Conservation (phyloP, 1,140 invertebrate genomes). For the Eurosta solidaginis region DNA sequence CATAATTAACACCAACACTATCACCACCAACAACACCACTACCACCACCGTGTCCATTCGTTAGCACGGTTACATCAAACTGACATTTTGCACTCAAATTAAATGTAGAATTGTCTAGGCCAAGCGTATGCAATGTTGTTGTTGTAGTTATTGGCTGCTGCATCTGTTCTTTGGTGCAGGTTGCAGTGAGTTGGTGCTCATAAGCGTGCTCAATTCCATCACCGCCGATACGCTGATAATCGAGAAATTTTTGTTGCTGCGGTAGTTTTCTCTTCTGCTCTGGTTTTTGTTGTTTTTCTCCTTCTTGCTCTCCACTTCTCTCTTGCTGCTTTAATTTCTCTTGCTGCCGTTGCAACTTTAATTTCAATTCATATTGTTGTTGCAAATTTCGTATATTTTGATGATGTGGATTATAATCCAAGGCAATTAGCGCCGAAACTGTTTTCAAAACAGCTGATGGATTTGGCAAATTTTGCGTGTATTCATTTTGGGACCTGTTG, state of each 20-base stretch:
- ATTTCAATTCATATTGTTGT: constrained; percentile 45
- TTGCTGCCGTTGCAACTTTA: constrained; percentile 40
- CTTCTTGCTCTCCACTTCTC: background rate
- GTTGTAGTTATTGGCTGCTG: no score
- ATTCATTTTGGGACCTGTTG: constrained; percentile 29
- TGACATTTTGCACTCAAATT: constrained; percentile 32
- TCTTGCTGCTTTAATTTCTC: constrained; percentile 35
- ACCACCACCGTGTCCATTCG: constrained; percentile 41
- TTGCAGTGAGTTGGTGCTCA: constrained; percentile 50
- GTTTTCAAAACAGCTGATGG: constrained; percentile 52
- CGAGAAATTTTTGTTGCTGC: background rate
- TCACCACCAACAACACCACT: constrained; percentile 37
- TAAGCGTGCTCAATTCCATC: constrained; percentile 34
- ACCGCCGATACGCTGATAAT: background rate
- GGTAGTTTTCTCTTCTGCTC: background rate
- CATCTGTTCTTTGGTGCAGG: constrained; percentile 59
- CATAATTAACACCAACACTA: constrained; percentile 17
- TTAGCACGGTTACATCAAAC: constrained; percentile 31
- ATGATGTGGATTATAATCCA: constrained; percentile 58
- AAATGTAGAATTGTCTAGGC: constrained; percentile 34
- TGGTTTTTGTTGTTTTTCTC: constrained; percentile 13
- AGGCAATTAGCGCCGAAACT: constrained; percentile 51
- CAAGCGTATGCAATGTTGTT: constrained; percentile 32
- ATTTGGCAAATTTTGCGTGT: constrained; percentile 45
- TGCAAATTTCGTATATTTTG: constrained; percentile 53